Percentiles rank a stretch among this genome's conserved stretches.
Conservation (phyloP, 2,888 invertebrate species). For the Alloscopus bannaensis region DNA sequence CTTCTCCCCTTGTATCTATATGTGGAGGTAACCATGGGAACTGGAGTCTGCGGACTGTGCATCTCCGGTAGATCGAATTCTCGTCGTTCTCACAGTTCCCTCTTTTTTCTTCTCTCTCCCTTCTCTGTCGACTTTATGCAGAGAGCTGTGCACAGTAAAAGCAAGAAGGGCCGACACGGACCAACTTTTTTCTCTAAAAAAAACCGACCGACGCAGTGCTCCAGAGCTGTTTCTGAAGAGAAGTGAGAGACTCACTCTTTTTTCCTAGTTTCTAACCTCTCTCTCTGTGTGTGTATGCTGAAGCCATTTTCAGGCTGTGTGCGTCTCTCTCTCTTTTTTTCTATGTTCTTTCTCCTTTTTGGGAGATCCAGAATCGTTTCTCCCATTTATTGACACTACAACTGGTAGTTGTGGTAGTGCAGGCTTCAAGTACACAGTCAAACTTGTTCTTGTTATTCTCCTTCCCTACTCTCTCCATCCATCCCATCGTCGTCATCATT, state of each 20-base stretch:
- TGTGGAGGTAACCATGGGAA: conserved; percentile 70
- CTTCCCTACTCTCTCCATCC: conserved; percentile 17
- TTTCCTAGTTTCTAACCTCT: conserved; percentile 19
- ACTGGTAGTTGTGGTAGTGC: conserved; percentile 12
- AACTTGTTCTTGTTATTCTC: neutral
- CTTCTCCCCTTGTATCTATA: too few relatives aligned
- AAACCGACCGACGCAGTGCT: conserved; percentile 72
- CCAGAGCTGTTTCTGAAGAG: conserved; percentile 66
- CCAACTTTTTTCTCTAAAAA: too few relatives aligned
- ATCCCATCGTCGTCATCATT: conserved; percentile 31
- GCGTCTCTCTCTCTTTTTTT: conserved; percentile 39
- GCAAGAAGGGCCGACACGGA: too few relatives aligned
- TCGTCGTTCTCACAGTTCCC: conserved; percentile 51
- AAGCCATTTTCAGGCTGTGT: conserved; percentile 61
- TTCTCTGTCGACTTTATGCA: neutral
- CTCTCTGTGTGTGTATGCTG: conserved; percentile 24
- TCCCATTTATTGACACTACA: conserved; percentile 20
- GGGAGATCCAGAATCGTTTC: conserved; percentile 1
- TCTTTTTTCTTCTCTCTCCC: conserved; percentile 36
- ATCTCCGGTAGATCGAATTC: conserved; percentile 71
- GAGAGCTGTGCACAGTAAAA: too few relatives aligned
- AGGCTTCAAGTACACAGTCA: neutral
- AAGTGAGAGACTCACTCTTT: conserved; percentile 23
- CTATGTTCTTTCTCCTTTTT: conserved; percentile 6
- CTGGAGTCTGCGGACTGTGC: conserved; percentile 73